Base-by-base conservation (phyloP, 1,140 invertebrate species). In the Drosophila athabasca region DNA sequence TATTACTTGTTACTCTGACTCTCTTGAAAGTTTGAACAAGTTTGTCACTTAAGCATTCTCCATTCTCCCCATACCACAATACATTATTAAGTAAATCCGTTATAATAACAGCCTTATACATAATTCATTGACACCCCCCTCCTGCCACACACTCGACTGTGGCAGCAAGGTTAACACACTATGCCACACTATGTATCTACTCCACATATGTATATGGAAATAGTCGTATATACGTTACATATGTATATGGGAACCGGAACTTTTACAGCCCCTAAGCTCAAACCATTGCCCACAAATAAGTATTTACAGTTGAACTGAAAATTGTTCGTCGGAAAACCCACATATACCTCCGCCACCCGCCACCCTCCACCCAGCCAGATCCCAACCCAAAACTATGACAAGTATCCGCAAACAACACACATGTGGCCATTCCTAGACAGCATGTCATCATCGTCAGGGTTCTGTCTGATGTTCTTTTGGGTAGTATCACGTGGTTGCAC, bases 321-420 rank as follows among this genome's bases (percentile, higher is more conserved):
- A 85, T 76, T 73, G 67, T 72, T 71, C 39, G 62, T 57, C 35
- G 73, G 68, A 81, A 81, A 82, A 45, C 79, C 79, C 74, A 60
- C 73, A 65, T 77, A 62, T 72, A 8, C 26, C 11, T 60, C 51
- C 45, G 49, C 26, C 29, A 43, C 29, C 51, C 29, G 43, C 29
- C 51, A 45, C 19, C 41, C 31, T 39, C 24, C 24, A 19, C 4
- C 24, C 4, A 26, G 3, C 24, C 4, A 19, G 17, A 45, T 9
- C n/a, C 11, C 29, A 2, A 35, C 17, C 17, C 50, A 24, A 15
- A 35, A 55, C 29, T 50, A 29, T 35, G 53, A 54, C 44, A 69
- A 53, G 71, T 83, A 83, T 70, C 64, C 79, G 70, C 64, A 81
- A 72, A 66, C 64, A 44, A 61, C 52, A 66, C 61, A 71, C 53